A percentile compares a stretch with the other conserved stretches of the same genome.
These are phyloP conservation scores for Tribolium castaneum DNA, from an alignment of 1,140 invertebrate species.

Conservation along the genomic window DNA sequence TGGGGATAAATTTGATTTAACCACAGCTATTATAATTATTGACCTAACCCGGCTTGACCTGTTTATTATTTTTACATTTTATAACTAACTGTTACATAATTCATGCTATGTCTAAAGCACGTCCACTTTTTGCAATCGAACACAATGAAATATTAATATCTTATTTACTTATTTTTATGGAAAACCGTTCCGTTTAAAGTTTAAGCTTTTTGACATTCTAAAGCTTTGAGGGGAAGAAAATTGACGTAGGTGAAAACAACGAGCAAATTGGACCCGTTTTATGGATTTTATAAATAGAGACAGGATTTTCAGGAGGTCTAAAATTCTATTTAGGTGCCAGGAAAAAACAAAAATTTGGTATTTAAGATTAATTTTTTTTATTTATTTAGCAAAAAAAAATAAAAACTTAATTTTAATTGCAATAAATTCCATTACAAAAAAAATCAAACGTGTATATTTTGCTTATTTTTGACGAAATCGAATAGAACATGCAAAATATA, in stretches of 20 bases:
- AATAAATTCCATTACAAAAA: background rate
- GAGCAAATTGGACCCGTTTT: no score
- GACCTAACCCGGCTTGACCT: background rate
- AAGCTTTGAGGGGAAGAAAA: background rate
- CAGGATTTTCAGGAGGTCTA: no score
- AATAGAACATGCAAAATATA: no score
- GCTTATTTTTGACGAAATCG: no score
- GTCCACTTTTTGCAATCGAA: background rate
- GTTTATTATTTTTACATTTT: background rate
- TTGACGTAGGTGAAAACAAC: constrained; percentile 27
- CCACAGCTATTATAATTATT: constrained; percentile 17
- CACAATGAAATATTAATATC: constrained; percentile 8
- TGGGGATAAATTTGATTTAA: constrained; percentile 19
- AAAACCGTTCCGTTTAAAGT: background rate
- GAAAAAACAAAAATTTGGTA: no score
- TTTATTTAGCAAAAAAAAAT: no score
- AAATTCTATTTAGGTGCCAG: no score
- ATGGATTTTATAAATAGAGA: no score
- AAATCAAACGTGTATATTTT: no score
- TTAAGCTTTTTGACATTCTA: constrained; percentile 23
- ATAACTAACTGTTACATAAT: background rate
- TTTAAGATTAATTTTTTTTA: no score
- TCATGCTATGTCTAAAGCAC: background rate
- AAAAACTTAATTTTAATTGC: no score
- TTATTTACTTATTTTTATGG: background rate